These are phyloP conservation scores for Actenoides hombroni DNA, from an alignment of 2,113 vertebrate genomes.

Conservation along the genomic window DNA sequence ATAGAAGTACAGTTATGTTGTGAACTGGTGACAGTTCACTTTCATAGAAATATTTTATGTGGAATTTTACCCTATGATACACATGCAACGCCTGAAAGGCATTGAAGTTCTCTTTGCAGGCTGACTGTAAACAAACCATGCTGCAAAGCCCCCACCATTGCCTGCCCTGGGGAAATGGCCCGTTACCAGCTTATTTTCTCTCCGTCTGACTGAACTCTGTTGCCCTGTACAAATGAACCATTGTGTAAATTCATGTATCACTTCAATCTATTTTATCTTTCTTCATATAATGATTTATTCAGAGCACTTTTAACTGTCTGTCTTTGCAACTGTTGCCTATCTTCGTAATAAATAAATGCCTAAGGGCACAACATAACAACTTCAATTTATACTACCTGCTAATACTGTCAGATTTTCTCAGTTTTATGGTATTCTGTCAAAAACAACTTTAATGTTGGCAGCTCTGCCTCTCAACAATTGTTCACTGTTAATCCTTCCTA, in stretches of 20 bases:
- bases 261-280: constrained; percentile 23
- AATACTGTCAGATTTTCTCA: constrained; percentile 2
- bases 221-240: constrained; percentile 2
- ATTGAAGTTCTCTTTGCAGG: not conserved
- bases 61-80: not conserved
- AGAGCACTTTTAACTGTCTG: not conserved
- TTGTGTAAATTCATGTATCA: not conserved
- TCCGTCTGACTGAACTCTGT: constrained; percentile 16
- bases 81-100: not conserved
- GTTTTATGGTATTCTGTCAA: not conserved
- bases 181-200: not conserved
- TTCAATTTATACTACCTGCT: constrained; percentile 27
- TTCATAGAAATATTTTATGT: not conserved
- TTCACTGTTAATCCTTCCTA: not conserved
- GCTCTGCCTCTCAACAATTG: not conserved
- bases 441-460: not conserved
- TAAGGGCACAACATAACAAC: not conserved
- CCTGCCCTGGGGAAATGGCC: not conserved
- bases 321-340: not conserved
- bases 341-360: constrained; percentile 17
- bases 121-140: not conserved
- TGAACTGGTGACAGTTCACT: not conserved
- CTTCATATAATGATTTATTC: constrained; percentile 3
- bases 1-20: not conserved
- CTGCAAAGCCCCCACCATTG: not conserved